Percentiles rank a stretch among this genome's conserved stretches.
These are phyloP conservation scores for Sparidentex hasta DNA, from an alignment of 2,797 vertebrate genomes.

Conservation along the genomic window DNA sequence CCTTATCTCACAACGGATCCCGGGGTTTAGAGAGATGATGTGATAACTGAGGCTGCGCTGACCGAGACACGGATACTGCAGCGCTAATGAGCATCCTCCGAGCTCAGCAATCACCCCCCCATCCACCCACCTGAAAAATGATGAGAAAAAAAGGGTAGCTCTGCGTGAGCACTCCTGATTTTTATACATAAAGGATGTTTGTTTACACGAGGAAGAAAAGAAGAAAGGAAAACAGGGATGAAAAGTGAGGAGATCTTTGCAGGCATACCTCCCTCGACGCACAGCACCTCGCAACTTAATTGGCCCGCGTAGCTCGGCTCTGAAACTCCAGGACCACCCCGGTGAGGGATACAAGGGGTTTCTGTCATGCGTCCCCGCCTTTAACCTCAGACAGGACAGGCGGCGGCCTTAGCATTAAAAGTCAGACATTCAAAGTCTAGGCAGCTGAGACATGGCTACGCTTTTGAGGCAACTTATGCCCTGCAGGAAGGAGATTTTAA, in stretches of 20 bases:
- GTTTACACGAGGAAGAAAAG: conserved; percentile 14
- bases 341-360: conserved; percentile 50
- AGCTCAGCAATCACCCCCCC: conserved; percentile 46
- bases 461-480: conserved; percentile 55
- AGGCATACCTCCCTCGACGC: neutral
- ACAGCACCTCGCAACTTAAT: conserved; percentile 38
- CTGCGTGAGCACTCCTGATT: conserved; percentile 1
- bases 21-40: conserved; percentile 69
- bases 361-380: conserved; percentile 54
- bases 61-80: conserved; percentile 50
- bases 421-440: conserved; percentile 40
- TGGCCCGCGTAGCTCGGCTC: conserved; percentile 51
- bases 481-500: conserved; percentile 68
- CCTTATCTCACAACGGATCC: conserved; percentile 63
- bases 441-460: conserved; percentile 43
- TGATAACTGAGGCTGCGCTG: conserved; percentile 61
- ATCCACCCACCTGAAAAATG: conserved; percentile 20
- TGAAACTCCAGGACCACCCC: conserved; percentile 59
- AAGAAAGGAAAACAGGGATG: neutral
- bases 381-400: conserved; percentile 40
- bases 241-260: neutral
- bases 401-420: conserved; percentile 47
- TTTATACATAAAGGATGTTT: conserved; percentile 33
- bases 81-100: conserved; percentile 67
- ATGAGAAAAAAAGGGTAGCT: conserved; percentile 2